Percentiles rank a stretch among this genome's conserved stretches.
Evolutionary conservation across 2,113 vertebrate species (phyloP).

Genomic region (Embiotoca jacksoni): DNA sequence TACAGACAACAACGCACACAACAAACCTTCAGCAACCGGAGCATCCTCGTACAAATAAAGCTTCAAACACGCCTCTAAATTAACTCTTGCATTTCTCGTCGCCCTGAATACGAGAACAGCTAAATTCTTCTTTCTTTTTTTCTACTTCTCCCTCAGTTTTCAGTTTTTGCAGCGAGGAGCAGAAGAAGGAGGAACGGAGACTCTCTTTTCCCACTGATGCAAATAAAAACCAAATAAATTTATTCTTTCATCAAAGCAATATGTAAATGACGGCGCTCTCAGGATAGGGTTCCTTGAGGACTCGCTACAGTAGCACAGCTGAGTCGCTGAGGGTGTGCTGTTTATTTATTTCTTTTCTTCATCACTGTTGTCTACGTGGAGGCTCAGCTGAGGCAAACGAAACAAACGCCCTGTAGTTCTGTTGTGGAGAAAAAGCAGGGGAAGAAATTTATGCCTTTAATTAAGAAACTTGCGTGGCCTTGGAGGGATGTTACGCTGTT

Average conservation of each 20-base stretch:
- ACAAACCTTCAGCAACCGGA: not conserved
- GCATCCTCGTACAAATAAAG: not conserved
- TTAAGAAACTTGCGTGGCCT: slow-evolving; percentile 70
- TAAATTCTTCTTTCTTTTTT: not conserved
- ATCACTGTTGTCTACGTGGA: slow-evolving; percentile 27
- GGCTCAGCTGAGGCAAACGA: slow-evolving; percentile 38
- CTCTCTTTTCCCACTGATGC: slow-evolving; percentile 43
- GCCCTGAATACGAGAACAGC: slow-evolving; percentile 16
- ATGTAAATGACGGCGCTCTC: slow-evolving; percentile 75
- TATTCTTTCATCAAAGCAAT: slow-evolving; percentile 76
- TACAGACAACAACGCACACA: not conserved
- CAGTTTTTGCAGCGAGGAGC: not conserved
- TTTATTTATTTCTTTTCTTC: slow-evolving; percentile 50
- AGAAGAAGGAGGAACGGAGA: slow-evolving; percentile 23
- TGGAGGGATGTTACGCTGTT: slow-evolving; percentile 60
- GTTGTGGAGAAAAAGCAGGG: slow-evolving; percentile 19
- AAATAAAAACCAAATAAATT: slow-evolving; percentile 69
- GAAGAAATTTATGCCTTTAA: slow-evolving; percentile 77
- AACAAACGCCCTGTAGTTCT: slow-evolving; percentile 53
- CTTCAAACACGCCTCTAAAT: slow-evolving; percentile 34
- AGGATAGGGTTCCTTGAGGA: slow-evolving; percentile 69
- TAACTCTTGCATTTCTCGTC: slow-evolving; percentile 8
- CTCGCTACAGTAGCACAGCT: slow-evolving; percentile 45
- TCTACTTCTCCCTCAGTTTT: not conserved
- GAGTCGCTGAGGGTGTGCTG: slow-evolving; percentile 48